Base-by-base conservation (phyloP, 2,888 invertebrate genomes). In the Dascillus cervinus region DNA sequence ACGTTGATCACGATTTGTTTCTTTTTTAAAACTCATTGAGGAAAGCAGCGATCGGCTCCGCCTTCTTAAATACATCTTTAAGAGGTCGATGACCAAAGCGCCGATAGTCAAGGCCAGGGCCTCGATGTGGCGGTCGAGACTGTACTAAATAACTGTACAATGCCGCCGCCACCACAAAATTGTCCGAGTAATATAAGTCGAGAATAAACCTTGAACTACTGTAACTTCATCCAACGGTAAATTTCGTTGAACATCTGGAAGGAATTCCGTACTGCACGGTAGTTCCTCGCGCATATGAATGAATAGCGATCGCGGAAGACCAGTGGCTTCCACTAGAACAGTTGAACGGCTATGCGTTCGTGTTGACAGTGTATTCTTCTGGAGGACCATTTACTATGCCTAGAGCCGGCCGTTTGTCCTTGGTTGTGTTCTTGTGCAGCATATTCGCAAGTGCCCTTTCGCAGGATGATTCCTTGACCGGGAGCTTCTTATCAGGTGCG, bases 401-500 rank as follows among this genome's bases (percentile, higher is more conserved):
- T 31, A 39, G 39, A 41, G 37, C 37, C 34, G 39, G 42, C 34
- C 39, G 37, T 29, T 32, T 34, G 34, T 37, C 46, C 29, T 32
- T 46, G 30, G 39, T 55, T 39, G 46, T 54, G 44, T 36, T 56
- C 31, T 51, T 55, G 43, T 49, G 55, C 39, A 43, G 48, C 49
- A 50, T 40, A 23, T 32, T 55, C 37, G 39, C 47, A 34, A 51
- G 51, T 49, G 58, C 56, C 43, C 45, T 49, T 39, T 60, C 65
- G 41, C 72, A 81, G 66, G 84, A 84, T 59, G 87, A 86, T 50
- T 85, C 85, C 27, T 71, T 87, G 56, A 82, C 86, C 40, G 82
- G 84, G 54, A 84, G 84, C 55, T 82, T 87, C 62, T 69, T 88
- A 32, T 84, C 86, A 65, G 86, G 86, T 86, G 70, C 68, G 66